Base-by-base conservation (phyloP, 2,888 invertebrate species). In the Parelbella ahira region DNA sequence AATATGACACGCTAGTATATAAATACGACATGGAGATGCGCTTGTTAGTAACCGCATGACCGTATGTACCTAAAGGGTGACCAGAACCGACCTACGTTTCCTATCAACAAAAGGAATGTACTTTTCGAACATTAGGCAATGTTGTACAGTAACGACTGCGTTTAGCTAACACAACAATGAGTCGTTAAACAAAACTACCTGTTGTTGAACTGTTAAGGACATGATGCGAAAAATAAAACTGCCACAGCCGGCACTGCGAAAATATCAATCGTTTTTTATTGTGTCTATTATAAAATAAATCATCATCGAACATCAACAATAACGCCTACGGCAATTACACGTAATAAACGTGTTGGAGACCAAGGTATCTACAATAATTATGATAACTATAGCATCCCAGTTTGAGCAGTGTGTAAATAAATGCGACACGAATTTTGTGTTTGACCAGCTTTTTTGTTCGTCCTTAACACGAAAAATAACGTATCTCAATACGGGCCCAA, bases 171-270 rank as follows among this genome's bases (percentile, higher is more conserved):
- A 55, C 53, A 46, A 86, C 86, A 87, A 87, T 84, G 72, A 72
- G 76, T 81, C 86, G 82, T 86, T 75, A 84, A 76, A 61, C 47
- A 56, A 81, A 64, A 86, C 65, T 75, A 66, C 69, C 77, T 51
- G 63, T 77, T 78, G 74, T 79, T 70, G 54, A 57, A 63, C 73
- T 47, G 51, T 44, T 66, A 75, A 77, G 72, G 83, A 63, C 54
- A 65, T 67, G 72, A 73, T 71, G 72, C 66, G 67, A 65, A 68
- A 65, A 58, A 61, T 63, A 62, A 69, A 74, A 63, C 49, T 53
- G 58, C 45, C n/a, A n/a, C 47, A 48, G 44, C 48, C 49, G 51
- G 60, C 63, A 67, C 62, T 69, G 70, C 76, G 54, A 78, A 78
- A 67, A 46, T 21, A 45, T 42, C 47, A 42, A 37, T 45, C 2